phyloP scores from a whole-genome alignment of 2,888 invertebrate species.

The Amiota communis region DNA sequence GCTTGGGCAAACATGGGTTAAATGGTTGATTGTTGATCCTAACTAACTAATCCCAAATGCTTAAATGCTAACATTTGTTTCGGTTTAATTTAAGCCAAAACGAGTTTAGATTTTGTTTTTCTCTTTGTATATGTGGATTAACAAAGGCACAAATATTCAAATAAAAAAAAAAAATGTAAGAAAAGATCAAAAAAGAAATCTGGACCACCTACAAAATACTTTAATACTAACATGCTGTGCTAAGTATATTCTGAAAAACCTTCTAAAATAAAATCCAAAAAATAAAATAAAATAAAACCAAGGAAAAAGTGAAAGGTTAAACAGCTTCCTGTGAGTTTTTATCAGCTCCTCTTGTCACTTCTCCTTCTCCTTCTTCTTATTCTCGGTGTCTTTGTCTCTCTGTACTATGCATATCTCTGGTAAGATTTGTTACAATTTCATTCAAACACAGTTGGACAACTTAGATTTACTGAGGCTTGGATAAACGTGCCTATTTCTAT shows the following conservation, averaged over 20 bases:
- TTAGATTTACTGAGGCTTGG: background rate
- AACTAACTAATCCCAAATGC: no score
- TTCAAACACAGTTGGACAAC: background rate
- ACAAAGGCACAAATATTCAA: no score
- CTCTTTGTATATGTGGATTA: no score
- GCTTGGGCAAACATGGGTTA: no score
- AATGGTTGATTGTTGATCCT: no score
- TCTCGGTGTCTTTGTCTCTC: no score
- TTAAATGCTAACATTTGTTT: background rate
- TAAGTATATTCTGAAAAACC: background rate
- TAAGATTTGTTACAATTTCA: slow-evolving; percentile 1
- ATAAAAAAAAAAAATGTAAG: no score
- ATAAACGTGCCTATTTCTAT: background rate
- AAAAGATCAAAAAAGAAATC: no score
- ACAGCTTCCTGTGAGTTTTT: background rate
- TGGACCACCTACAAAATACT: slow-evolving; percentile 1
- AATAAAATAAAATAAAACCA: background rate
- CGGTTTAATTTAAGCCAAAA: background rate
- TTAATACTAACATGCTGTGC: background rate
- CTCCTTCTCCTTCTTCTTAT: no score
- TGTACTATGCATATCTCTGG: background rate
- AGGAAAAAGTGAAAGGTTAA: slow-evolving; percentile 18
- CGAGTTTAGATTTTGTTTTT: no score
- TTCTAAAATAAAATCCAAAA: no score
- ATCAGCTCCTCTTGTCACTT: no score